Evolutionary conservation across 2,888 invertebrate species (phyloP).

Genomic region (Drosophila fungiperda): DNA sequence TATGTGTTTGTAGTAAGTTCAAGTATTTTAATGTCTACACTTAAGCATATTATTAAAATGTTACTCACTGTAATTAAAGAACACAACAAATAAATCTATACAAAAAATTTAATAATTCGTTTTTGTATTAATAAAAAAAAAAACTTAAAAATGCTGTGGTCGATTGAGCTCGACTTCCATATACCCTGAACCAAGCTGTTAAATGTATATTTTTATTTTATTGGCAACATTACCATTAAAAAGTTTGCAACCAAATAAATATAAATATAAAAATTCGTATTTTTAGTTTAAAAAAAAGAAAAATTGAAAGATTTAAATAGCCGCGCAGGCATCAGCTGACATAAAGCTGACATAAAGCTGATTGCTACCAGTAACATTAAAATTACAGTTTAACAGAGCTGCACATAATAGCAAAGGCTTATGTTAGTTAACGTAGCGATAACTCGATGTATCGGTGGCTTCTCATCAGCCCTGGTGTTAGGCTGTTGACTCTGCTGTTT

Average conservation of each 20-base stretch:
- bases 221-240: too few species aligned
- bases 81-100: neutral
- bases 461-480: constrained; percentile 11
- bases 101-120: too few species aligned
- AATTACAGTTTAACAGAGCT: neutral
- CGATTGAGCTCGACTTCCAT: too few species aligned
- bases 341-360: constrained; percentile 24
- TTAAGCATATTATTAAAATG: constrained; percentile 56
- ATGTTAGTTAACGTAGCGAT: neutral
- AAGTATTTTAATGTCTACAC: constrained; percentile 72
- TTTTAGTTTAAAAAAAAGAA: neutral
- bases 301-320: neutral
- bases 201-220: too few species aligned
- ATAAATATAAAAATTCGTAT: neutral
- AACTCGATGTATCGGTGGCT: constrained; percentile 19
- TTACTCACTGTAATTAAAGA: constrained; percentile 34
- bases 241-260: too few species aligned
- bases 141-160: too few species aligned
- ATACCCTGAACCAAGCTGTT: too few species aligned
- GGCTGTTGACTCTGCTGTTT: constrained; percentile 13
- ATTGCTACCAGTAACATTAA: neutral
- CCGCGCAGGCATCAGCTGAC: neutral
- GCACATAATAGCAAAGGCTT: neutral
- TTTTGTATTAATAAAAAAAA: too few species aligned
- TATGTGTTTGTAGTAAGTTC: constrained; percentile 42